Conservation (phyloP, 2,113 vertebrate genomes). For the Poeciliopsis retropinna region DNA sequence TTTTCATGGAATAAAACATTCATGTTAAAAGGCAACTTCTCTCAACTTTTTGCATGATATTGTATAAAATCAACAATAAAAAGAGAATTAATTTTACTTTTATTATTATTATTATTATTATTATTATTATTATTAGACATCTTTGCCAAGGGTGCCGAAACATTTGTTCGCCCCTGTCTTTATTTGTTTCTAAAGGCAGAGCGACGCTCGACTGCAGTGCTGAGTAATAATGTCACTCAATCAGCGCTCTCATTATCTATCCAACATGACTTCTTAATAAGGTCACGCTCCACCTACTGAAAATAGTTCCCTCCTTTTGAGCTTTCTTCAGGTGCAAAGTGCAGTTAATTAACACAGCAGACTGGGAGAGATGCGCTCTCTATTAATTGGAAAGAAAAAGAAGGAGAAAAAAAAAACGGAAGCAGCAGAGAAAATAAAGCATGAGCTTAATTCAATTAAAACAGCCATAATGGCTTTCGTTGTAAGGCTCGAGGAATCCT, state of each 20-base stretch:
- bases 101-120: not conserved
- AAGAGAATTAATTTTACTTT: not conserved
- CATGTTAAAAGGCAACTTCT: conserved; percentile 22
- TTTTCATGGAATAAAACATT: conserved; percentile 30
- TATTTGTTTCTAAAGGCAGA: conserved; percentile 63
- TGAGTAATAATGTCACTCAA: conserved; percentile 82
- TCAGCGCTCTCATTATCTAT: conserved; percentile 83
- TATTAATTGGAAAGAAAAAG: conserved; percentile 78
- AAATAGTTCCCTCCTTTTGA: conserved; percentile 83
- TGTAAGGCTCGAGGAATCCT: conserved; percentile 69
- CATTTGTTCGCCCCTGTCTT: conserved; percentile 1
- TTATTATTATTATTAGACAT: not conserved
- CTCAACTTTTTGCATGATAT: not conserved
- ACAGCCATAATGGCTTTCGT: conserved; percentile 77
- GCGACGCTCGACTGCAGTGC: conserved; percentile 50
- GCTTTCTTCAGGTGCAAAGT: conserved; percentile 85
- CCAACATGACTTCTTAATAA: conserved; percentile 83
- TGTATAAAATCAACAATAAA: not conserved
- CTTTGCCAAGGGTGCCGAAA: not conserved
- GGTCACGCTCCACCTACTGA: conserved; percentile 84
- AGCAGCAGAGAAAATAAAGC: conserved; percentile 75
- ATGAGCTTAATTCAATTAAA: conserved; percentile 82
- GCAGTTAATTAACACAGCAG: conserved; percentile 84
- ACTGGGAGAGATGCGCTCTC: conserved; percentile 71
- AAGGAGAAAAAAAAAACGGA: conserved; percentile 37